Base-by-base conservation (phyloP, 2,888 invertebrate genomes). In the Oxystoma pomonae region DNA sequence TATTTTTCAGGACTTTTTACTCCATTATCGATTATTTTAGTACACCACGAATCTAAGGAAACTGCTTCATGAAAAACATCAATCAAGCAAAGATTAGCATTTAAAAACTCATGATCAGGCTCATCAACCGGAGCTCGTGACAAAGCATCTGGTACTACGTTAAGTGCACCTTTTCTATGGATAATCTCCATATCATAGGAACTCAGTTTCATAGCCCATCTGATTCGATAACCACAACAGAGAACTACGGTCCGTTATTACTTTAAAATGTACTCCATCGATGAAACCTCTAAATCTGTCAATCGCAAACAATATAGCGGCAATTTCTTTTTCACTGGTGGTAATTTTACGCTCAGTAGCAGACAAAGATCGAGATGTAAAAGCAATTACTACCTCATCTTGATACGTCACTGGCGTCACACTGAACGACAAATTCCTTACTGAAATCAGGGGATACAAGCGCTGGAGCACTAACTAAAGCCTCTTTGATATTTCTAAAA, bases 351-450 rank as follows among this genome's bases (percentile, higher is more conserved):
- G 52, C 61, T 72, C 71, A 1, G 62, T 63, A n/a, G 60, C 22
- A 1, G 60, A 68, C 0, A 74, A 56, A 3, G 70, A 65, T 5
- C 71, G 62, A 21, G 71, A 63, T 3, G 71, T 59, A 63, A 68
- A 73, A 2, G 66, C 67, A 12, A 73, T 68, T 0, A 69, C 67
- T 17, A 57, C 57, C 58, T 73, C 70, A 18, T 35, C 35, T 12
- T 35, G 35, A 35, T 12, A 1, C 18, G 20, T 64, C 57, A 9
- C 67, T 67, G 9, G 75, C 76, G 65, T 77, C 75, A 49, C 62
- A 64, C 52, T 66, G 59, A 0, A 73, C 20, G 7, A 55, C 20
- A 63, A 72, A 73, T 0, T 65, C 63, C 59, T 62, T 20, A 0
- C 57, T 12, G 53, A 69, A 70, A 59, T 72, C 65, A 1, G 72